These are phyloP conservation scores for Trachemys scripta DNA, from an alignment of 2,113 vertebrate genomes.

Conservation along the genomic window DNA sequence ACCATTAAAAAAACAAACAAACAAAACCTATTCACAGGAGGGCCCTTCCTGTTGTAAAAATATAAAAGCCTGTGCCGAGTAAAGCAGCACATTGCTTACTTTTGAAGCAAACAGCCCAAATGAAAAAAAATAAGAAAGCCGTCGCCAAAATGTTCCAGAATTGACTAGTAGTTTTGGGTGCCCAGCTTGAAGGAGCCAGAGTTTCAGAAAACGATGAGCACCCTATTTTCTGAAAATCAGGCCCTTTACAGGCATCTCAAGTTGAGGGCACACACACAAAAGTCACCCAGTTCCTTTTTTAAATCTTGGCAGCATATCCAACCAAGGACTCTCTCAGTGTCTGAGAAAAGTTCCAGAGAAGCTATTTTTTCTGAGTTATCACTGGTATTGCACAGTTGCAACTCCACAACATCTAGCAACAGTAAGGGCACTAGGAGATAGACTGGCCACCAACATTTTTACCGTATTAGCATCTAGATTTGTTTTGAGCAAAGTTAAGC, in stretches of 20 bases:
- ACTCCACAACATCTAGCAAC: neutral
- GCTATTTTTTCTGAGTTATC: constrained; percentile 43
- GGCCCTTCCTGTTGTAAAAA: neutral
- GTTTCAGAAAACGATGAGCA: constrained; percentile 46
- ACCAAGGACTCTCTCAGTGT: neutral
- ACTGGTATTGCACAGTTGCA: neutral
- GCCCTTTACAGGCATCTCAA: constrained; percentile 49
- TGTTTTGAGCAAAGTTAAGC: neutral
- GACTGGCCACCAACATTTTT: neutral
- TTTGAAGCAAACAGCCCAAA: neutral
- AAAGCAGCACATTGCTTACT: neutral
- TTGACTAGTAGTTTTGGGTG: neutral
- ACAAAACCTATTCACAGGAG: neutral
- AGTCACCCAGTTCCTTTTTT: neutral
- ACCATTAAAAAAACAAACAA: neutral
- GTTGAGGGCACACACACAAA: neutral
- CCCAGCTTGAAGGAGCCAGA: neutral
- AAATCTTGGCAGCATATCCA: neutral
- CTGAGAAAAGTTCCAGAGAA: constrained; percentile 43
- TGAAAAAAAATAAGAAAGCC: neutral
- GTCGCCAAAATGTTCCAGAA: neutral
- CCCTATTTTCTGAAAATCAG: constrained; percentile 34
- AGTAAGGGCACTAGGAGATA: neutral
- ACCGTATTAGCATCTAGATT: neutral
- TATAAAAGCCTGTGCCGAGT: neutral